Percentiles rank a stretch among this genome's conserved stretches.
These are phyloP conservation scores for Zonotrichia albicollis DNA, from an alignment of 2,797 vertebrate genomes.

Conservation along the genomic window DNA sequence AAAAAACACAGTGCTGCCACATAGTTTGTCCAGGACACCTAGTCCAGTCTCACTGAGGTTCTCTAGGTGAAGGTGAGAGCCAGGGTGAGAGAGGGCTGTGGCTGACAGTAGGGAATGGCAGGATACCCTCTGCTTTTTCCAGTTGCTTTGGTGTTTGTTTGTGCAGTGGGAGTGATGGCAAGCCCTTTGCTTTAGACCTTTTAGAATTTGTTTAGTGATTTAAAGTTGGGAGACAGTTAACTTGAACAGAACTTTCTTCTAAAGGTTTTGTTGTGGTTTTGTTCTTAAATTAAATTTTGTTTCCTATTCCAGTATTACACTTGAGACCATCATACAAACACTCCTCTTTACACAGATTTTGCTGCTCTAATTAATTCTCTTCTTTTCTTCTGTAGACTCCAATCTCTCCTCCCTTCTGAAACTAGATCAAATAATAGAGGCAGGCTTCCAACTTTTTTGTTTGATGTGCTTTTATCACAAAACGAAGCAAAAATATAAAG, in stretches of 20 bases:
- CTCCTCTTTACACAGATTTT: slow-evolving; percentile 13
- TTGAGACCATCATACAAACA: slow-evolving; percentile 9
- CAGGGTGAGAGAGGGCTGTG: not conserved
- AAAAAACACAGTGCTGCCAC: not conserved
- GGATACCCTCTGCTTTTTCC: not conserved
- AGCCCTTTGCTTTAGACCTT: not conserved
- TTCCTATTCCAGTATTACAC: slow-evolving; percentile 13
- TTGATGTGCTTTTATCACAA: slow-evolving; percentile 58
- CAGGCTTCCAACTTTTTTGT: slow-evolving; percentile 29
- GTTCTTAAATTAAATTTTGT: not conserved
- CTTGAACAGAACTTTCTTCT: not conserved
- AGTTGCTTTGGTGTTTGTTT: not conserved
- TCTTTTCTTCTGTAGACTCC: slow-evolving; percentile 1
- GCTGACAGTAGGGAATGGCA: not conserved
- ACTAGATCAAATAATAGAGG: slow-evolving; percentile 43
- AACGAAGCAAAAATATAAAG: slow-evolving; percentile 35
- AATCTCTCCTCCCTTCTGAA: slow-evolving; percentile 4
- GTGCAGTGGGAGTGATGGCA: not conserved
- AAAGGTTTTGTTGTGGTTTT: not conserved
- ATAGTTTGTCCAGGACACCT: not conserved
- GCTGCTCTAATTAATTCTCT: slow-evolving; percentile 32
- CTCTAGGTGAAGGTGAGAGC: not conserved
- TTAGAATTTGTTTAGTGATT: not conserved
- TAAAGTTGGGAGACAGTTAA: not conserved
- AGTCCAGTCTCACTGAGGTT: not conserved